Percentiles rank a stretch among this genome's conserved stretches.
These are phyloP conservation scores for Eupithecia subumbrata DNA, from an alignment of 2,888 invertebrate species.

Conservation along the genomic window DNA sequence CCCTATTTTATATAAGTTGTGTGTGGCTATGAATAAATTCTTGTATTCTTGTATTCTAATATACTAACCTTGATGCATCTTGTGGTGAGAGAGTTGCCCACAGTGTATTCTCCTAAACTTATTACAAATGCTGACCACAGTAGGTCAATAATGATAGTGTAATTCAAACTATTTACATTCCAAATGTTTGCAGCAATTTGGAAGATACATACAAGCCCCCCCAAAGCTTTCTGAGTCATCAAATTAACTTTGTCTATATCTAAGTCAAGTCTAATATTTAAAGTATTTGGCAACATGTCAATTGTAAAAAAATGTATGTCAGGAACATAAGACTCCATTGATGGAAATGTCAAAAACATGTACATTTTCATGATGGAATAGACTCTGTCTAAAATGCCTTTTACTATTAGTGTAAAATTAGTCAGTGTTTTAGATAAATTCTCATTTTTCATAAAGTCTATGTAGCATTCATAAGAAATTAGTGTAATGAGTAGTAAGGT, in stretches of 20 bases:
- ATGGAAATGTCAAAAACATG: conserved; percentile 72
- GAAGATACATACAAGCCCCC: conserved; percentile 70
- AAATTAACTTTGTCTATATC: conserved; percentile 57
- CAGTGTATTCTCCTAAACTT: conserved; percentile 57
- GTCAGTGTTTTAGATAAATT: conserved; percentile 67
- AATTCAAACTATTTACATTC: conserved; percentile 68
- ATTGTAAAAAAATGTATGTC: conserved; percentile 58
- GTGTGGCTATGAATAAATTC: too few species aligned
- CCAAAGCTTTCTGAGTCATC: conserved; percentile 66
- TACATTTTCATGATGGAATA: conserved; percentile 73
- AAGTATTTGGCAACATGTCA: conserved; percentile 58
- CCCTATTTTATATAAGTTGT: too few species aligned
- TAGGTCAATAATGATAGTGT: conserved; percentile 69
- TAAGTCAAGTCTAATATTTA: conserved; percentile 55
- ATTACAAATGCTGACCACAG: conserved; percentile 72
- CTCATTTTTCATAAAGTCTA: conserved; percentile 60
- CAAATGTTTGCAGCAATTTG: conserved; percentile 73
- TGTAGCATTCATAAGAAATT: conserved; percentile 67
- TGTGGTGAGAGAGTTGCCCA: conserved; percentile 52
- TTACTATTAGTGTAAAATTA: conserved; percentile 64
- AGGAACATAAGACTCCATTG: conserved; percentile 64
- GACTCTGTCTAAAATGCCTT: conserved; percentile 68
- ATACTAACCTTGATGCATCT: conserved; percentile 70
- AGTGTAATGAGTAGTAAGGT: conserved; percentile 66
- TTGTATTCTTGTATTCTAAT: too few species aligned